These are phyloP conservation scores for Boloria euphrosyne DNA, from an alignment of 2,888 invertebrate species.

Conservation along the genomic window DNA sequence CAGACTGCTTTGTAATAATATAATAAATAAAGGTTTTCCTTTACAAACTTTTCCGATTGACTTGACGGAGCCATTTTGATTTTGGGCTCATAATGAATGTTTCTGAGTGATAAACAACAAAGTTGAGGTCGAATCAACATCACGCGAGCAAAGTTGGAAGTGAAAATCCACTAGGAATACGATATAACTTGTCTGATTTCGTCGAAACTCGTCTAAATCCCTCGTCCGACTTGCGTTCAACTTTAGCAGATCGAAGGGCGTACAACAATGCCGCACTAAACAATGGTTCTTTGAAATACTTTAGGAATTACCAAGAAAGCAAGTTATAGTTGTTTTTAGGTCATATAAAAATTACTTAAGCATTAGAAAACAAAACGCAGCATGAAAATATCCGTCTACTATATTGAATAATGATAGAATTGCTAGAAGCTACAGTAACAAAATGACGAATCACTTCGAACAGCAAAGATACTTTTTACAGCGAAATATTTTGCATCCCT, in stretches of 20 bases:
- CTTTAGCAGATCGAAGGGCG: conserved; percentile 63
- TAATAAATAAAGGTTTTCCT: conserved; percentile 32
- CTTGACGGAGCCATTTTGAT: conserved; percentile 38
- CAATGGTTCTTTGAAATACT: conserved; percentile 66
- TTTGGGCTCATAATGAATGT: conserved; percentile 58
- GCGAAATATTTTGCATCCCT: too few species aligned
- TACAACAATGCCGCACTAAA: conserved; percentile 69
- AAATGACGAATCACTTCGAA: too few species aligned
- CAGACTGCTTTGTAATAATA: conserved; percentile 18
- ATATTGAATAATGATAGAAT: too few species aligned
- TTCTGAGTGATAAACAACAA: conserved; percentile 63
- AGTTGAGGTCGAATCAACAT: conserved; percentile 67
- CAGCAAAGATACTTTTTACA: too few species aligned
- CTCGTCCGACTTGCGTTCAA: conserved; percentile 60
- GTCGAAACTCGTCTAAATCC: conserved; percentile 64
- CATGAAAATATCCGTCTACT: too few species aligned
- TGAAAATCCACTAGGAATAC: conserved; percentile 70
- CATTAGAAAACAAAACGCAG: too few species aligned
- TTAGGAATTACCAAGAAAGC: conserved; percentile 51
- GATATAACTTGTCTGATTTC: conserved; percentile 73
- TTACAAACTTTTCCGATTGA: conserved; percentile 36
- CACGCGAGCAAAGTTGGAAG: conserved; percentile 67
- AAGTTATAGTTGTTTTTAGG: too few species aligned
- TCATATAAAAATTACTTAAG: too few species aligned
- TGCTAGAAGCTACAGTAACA: too few species aligned